phyloP scores from a whole-genome alignment of 2,113 vertebrate species.

The Ancistrus triradiatus region DNA sequence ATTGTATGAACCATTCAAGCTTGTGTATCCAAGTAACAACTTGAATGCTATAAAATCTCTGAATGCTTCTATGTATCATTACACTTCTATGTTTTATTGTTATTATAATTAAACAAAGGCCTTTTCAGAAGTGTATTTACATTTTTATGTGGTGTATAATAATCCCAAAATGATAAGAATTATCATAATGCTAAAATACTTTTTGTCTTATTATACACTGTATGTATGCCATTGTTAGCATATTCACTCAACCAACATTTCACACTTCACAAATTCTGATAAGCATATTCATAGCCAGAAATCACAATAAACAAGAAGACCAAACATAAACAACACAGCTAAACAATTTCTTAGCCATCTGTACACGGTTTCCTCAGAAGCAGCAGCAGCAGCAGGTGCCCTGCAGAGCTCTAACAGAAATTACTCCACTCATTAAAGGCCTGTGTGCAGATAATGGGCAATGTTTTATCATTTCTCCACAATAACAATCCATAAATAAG shows the following conservation, averaged over 20 bases:
- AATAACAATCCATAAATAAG: conserved; percentile 11
- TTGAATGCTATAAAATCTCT: background rate
- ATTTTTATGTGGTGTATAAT: background rate
- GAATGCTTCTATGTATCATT: background rate
- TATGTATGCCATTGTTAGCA: background rate
- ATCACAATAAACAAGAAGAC: conserved; percentile 19
- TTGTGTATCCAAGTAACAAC: background rate
- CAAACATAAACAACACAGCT: conserved; percentile 20
- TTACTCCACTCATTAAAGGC: conserved; percentile 16
- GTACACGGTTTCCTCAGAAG: background rate
- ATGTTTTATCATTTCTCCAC: conserved; percentile 4
- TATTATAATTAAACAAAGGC: background rate
- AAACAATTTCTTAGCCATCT: conserved; percentile 18
- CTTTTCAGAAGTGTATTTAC: background rate
- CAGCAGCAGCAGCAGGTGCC: conserved; percentile 1
- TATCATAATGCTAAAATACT: background rate
- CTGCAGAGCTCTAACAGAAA: conserved; percentile 20
- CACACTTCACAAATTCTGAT: background rate
- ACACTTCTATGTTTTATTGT: too few species aligned
- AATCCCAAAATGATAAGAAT: too few species aligned
- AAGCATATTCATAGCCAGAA: conserved; percentile 9
- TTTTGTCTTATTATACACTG: background rate
- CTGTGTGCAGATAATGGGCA: conserved; percentile 11
- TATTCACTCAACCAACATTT: background rate
- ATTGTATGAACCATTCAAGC: background rate